Conservation (phyloP, 53 echinoderm and acorn worm species). For the Apostichopus leukothele region DNA sequence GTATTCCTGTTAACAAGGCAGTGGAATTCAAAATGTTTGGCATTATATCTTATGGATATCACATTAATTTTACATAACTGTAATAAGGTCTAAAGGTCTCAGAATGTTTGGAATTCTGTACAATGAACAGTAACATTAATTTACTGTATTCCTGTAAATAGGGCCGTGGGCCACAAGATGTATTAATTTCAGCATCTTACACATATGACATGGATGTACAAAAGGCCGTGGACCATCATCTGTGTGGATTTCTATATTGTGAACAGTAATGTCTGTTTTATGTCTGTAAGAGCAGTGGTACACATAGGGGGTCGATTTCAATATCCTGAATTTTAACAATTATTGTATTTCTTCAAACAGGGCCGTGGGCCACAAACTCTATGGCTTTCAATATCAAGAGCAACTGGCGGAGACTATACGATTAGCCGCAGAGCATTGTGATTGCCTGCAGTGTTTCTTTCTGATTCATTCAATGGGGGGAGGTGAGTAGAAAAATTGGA, state of each 20-base stretch:
- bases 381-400: constrained; percentile 82
- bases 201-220: no score
- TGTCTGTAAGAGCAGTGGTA: no score
- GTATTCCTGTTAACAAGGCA: no score
- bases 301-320: no score
- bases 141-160: not conserved
- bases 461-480: constrained; percentile 96
- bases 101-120: not conserved
- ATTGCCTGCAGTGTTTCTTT: constrained; percentile 96
- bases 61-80: no score
- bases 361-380: constrained; percentile 91
- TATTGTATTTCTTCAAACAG: constrained; percentile 41
- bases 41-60: no score
- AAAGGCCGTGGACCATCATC: no score
- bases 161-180: not conserved
- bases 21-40: no score
- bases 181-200: not conserved
- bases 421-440: constrained; percentile 86
- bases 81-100: not conserved
- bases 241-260: no score
- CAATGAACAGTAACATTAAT: not conserved
- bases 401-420: constrained; percentile 75
- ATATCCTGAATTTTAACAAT: not conserved
- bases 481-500: constrained; percentile 58
- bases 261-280: no score